Evolutionary conservation across 2,797 vertebrate species (phyloP), one percentile per base, ranked within the genome.

Genomic region (Cuniculus paca): DNA sequence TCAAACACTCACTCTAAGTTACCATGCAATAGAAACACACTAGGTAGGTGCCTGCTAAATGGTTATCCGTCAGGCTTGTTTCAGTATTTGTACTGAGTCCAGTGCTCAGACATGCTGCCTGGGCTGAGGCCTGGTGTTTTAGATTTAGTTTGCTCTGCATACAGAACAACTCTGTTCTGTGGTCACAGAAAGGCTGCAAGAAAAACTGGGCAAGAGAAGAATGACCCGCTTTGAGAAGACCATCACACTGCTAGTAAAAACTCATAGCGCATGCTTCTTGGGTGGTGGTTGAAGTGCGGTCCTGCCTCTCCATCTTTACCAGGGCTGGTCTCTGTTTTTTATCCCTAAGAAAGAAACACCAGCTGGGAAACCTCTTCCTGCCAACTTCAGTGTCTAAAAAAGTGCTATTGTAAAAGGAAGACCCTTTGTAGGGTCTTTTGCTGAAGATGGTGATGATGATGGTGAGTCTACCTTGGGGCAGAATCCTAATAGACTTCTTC

Each of bases 141-240:
- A 81, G n/a, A 17, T 84, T 91, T 14, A 5, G 20, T 93, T 96
- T 84, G 45, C 68, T 80, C 86, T 50, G 63, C 58, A 82, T 24
- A 26, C 48, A 78, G 88, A 70, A 60, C 5, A 94, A 17, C 31
- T 80, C 5, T 60, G 60, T 28, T 42, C 26, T 22, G 14, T 6
- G 77, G 42, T 8, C 54, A 70, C 52, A 77, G 56, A 36, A 8
- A 60, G 52, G 45, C 20, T 75, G 8, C 60, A 36, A 80, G 60
- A 89, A 60, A 88, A 48, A 75, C 79, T 10, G 61, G 74, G 36
- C 31, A 75, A 39, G 61, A 20, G 34, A 19, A 56, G 70, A 78
- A 54, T 54, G 61, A 78, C n/a, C 13, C 28, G 39, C 75, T 70
- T 12, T 19, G 31, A 14, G 60, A 4, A 68, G 26, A 58, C 8